A percentile compares a stretch with the other conserved stretches of the same genome.
phyloP scores from a whole-genome alignment of 23 tunicate genomes.

The Styela clava region DNA sequence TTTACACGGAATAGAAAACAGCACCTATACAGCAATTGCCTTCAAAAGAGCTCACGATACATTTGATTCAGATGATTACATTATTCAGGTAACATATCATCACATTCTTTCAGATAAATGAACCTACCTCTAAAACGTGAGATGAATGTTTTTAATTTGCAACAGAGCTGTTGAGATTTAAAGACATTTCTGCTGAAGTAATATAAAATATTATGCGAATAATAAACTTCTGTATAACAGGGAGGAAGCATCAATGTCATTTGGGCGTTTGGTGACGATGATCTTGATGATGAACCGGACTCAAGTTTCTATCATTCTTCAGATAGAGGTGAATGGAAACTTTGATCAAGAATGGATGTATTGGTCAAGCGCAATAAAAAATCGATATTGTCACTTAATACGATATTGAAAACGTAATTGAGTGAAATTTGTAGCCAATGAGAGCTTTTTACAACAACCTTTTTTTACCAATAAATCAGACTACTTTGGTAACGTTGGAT shows the following conservation, averaged over 20 bases:
- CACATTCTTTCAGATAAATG: not conserved
- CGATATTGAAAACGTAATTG: too few species aligned
- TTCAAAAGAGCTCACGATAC: slow-evolving; percentile 8
- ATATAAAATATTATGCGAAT: too few species aligned
- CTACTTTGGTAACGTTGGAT: too few species aligned
- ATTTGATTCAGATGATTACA: slow-evolving; percentile 18
- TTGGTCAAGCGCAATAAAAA: not conserved
- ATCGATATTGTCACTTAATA: too few species aligned
- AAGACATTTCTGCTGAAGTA: too few species aligned
- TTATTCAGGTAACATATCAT: not conserved
- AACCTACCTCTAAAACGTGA: not conserved
- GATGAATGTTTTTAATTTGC: too few species aligned
- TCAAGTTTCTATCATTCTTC: not conserved
- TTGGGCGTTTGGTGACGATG: slow-evolving; percentile 26
- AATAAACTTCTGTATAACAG: too few species aligned
- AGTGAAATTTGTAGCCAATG: too few species aligned
- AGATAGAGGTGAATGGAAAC: slow-evolving; percentile 1
- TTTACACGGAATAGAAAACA: slow-evolving; percentile 6
- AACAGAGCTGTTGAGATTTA: too few species aligned
- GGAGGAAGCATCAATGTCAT: slow-evolving; percentile 17
- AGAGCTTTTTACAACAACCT: too few species aligned
- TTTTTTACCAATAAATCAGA: too few species aligned
- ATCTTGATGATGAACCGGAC: slow-evolving; percentile 9
- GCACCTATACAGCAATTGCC: not conserved
- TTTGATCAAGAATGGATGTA: not conserved